Percentiles rank a stretch among this genome's conserved stretches.
phyloP scores from a whole-genome alignment of 2,888 invertebrate species.

The Macaria notata region DNA sequence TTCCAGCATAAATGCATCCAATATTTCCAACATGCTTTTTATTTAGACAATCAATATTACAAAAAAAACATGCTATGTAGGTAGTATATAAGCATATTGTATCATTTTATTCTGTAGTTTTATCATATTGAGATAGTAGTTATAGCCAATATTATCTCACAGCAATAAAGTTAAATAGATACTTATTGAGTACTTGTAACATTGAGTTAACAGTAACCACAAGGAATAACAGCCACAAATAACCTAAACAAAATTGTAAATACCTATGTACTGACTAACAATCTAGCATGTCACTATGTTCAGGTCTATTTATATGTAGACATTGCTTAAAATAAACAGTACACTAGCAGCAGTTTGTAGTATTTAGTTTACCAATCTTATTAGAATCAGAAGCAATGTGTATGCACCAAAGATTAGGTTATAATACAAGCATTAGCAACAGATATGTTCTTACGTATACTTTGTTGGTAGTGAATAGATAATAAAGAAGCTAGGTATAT shows the following conservation, averaged over 20 bases:
- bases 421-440: neutral
- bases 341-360: neutral
- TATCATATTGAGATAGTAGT: no score
- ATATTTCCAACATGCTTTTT: no score
- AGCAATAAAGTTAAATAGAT: no score
- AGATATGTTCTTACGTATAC: constrained; percentile 8
- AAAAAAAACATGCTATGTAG: no score
- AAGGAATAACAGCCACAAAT: neutral
- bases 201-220: no score
- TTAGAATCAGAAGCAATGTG: neutral
- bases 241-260: neutral
- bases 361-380: constrained; percentile 5
- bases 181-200: no score
- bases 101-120: no score
- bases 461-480: neutral
- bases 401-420: constrained; percentile 5
- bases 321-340: constrained; percentile 15
- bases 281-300: constrained; percentile 1
- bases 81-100: no score
- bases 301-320: constrained; percentile 19
- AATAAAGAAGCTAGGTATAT: neutral
- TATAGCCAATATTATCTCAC: no score
- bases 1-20: no score
- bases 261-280: neutral
- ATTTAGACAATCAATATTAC: no score